Percentiles rank a stretch among this genome's conserved stretches.
These are phyloP conservation scores for Eutolmus rufibarbis DNA, from an alignment of 2,888 invertebrate species.

Conservation along the genomic window DNA sequence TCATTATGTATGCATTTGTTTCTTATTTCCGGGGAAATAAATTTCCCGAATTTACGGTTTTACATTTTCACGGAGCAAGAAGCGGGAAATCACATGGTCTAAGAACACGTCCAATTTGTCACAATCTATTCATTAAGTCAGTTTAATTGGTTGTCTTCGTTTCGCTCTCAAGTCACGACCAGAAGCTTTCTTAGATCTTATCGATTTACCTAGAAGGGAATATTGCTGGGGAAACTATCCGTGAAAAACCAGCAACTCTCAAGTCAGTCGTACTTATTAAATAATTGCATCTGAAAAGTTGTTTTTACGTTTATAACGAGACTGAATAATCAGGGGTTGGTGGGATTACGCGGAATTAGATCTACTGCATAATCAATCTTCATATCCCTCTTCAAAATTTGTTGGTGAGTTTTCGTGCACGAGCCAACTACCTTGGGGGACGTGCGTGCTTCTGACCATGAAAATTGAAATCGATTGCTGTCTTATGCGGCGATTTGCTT, in stretches of 20 bases:
- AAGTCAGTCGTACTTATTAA: not conserved
- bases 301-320: not conserved
- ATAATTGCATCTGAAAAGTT: not conserved
- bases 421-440: not conserved
- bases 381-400: not conserved
- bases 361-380: not conserved
- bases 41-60: not conserved
- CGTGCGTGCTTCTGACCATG: not conserved
- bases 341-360: not conserved
- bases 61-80: not conserved
- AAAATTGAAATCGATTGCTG: not conserved
- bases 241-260: not conserved
- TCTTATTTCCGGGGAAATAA: not conserved
- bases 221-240: not conserved
- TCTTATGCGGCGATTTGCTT: not conserved
- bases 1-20: not conserved
- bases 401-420: not conserved
- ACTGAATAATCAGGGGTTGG: not conserved
- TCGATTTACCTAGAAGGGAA: not conserved
- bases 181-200: not conserved
- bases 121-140: not conserved
- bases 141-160: not conserved
- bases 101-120: not conserved
- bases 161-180: not conserved
- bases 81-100: not conserved